Evolutionary conservation across 2,888 invertebrate species (phyloP), one percentile per base, ranked within the genome.

Genomic region (Epistrophe eligans): DNA sequence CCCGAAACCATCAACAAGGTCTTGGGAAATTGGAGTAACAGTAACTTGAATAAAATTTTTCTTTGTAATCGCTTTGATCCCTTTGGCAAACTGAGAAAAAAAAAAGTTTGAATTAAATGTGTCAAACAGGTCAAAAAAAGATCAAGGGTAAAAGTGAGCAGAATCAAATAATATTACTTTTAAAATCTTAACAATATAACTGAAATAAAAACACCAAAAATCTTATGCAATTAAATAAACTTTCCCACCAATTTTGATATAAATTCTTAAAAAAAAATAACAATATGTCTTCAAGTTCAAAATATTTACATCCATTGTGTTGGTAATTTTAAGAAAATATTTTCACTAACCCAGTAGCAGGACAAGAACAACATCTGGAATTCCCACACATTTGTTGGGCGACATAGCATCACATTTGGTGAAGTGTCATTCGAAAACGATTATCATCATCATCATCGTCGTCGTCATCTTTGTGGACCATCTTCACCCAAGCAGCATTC

Each of bases 391-490:
- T 8, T 72, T 85, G 72, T 77, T 72, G 72, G 73, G 24, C 77
- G 40, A 81, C 77, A 80, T n/a, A 48, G 66, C 76, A 77, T 80
- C 84, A 72, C 81, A 84, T 81, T 82, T 64, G 77, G 70, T 85
- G 57, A 85, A 82, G 85, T 85, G 85, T 85, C 85, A 82, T 85
- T 85, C 82, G 77, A 85, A 85, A 85, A 81, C 77, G 82, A 85
- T 85, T 85, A 85, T 85, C 84, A 77, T 85, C 74, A 45, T 60
- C 81, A 77, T 77, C 84, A 77, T 85, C 74, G 32, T 60, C 81
- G 72, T 77, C 58, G 24, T 66, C 66, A 70, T 70, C 40, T 55
- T 38, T 40, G 40, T 81, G 81, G 77, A 74, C 83, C 83, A 79
- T 83, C 79, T 79, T 71, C 52, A 66, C 15, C 77, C n/a, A 35